Evolutionary conservation across 2,888 invertebrate genomes (phyloP).

Genomic region (Dermolepida albohirtum): DNA sequence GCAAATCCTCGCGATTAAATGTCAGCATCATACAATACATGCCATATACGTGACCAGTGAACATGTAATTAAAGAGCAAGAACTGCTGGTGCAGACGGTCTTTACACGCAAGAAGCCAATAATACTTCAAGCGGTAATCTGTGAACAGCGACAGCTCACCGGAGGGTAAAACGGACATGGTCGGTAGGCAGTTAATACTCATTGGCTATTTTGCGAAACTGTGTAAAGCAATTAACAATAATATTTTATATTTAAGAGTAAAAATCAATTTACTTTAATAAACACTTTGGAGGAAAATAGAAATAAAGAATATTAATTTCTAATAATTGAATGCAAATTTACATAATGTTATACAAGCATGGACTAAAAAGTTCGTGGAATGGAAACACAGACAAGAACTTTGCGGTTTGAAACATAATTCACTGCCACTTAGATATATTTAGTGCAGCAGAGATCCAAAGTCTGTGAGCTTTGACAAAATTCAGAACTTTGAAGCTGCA

Average conservation of each 20-base stretch:
- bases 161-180: constrained; percentile 41
- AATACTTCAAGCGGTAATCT: constrained; percentile 51
- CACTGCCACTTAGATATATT: no score
- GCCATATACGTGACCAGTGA: constrained; percentile 48
- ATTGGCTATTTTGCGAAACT: no score
- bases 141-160: constrained; percentile 52
- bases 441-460: no score
- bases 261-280: constrained; percentile 22
- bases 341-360: no score
- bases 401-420: no score
- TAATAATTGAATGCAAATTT: no score
- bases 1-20: constrained; percentile 46
- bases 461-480: no score
- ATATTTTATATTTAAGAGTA: constrained; percentile 31
- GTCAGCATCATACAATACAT: constrained; percentile 48
- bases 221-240: constrained; percentile 17
- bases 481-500: no score
- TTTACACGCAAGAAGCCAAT: constrained; percentile 55
- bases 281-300: not conserved
- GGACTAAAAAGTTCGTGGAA: no score
- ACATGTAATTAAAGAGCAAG: constrained; percentile 53
- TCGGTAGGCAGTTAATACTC: constrained; percentile 31
- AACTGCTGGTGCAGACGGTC: constrained; percentile 46
- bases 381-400: no score
- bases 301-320: no score